These are phyloP conservation scores for Drosophila antonietae DNA, from an alignment of 2,888 invertebrate genomes.

Conservation along the genomic window DNA sequence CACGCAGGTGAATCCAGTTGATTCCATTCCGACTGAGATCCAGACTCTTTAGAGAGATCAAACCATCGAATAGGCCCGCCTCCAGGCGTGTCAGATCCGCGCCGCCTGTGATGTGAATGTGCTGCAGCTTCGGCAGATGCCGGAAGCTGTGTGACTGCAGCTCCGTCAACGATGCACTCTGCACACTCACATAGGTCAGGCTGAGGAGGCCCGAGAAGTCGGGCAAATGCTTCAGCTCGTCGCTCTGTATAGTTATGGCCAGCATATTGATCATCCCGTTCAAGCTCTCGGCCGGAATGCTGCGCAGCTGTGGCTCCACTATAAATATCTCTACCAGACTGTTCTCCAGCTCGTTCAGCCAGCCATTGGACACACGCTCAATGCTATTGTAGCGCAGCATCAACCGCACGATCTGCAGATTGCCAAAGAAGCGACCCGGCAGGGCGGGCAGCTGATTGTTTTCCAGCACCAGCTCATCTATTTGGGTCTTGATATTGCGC, in stretches of 20 bases:
- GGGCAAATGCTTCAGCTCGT: constrained; percentile 90
- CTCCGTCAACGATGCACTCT: constrained; percentile 88
- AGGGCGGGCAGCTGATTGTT: constrained; percentile 93
- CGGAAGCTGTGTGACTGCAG: constrained; percentile 89
- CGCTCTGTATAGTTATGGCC: constrained; percentile 93
- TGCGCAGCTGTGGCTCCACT: constrained; percentile 92
- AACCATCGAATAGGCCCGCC: constrained; percentile 89
- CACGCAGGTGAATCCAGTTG: constrained; percentile 91
- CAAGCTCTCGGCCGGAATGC: constrained; percentile 91
- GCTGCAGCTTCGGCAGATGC: constrained; percentile 90
- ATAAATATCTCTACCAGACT: constrained; percentile 92
- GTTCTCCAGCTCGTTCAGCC: constrained; percentile 91
- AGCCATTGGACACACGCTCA: constrained; percentile 92
- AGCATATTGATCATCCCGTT: constrained; percentile 90
- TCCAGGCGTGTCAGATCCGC: constrained; percentile 89
- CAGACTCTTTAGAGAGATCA: constrained; percentile 88
- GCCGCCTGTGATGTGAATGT: constrained; percentile 90
- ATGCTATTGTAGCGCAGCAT: constrained; percentile 94
- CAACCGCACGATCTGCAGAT: constrained; percentile 90
- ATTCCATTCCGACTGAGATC: constrained; percentile 92
- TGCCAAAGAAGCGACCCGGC: constrained; percentile 92
- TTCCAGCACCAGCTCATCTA: constrained; percentile 94
- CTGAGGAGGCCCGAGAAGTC: constrained; percentile 89
- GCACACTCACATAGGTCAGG: constrained; percentile 90
- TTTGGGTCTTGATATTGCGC: constrained; percentile 88